Evolutionary conservation across 1,140 invertebrate species (phyloP).

Genomic region (Acromyrmex charruanus): DNA sequence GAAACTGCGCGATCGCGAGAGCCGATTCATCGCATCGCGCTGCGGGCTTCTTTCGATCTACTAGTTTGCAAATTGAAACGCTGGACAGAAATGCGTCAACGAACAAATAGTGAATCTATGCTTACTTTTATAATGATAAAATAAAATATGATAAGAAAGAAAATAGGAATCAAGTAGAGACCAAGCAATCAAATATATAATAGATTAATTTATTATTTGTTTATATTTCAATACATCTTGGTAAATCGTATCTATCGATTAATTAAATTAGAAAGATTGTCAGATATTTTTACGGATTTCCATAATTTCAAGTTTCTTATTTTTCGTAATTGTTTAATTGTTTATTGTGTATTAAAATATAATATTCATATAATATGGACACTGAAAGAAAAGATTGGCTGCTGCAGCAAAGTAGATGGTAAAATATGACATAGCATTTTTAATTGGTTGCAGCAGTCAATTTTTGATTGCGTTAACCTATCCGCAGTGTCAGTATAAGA

Average conservation of each 20-base stretch:
- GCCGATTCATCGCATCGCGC: slow-evolving; percentile 35
- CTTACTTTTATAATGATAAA: too few relatives aligned
- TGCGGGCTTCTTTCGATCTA: slow-evolving; percentile 13
- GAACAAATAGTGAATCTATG: neutral
- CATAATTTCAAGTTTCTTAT: neutral
- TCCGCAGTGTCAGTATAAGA: too few relatives aligned
- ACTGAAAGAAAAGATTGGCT: too few relatives aligned
- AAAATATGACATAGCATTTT: too few relatives aligned
- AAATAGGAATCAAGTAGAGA: neutral
- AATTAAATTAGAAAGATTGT: neutral
- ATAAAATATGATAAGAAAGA: too few relatives aligned
- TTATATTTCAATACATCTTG: neutral
- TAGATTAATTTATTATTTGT: slow-evolving; percentile 4
- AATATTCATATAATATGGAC: too few relatives aligned
- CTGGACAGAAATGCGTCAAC: neutral
- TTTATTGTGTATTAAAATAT: neutral
- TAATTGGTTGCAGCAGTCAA: too few relatives aligned
- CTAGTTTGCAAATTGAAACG: slow-evolving; percentile 43
- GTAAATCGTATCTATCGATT: neutral
- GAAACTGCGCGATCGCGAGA: slow-evolving; percentile 36
- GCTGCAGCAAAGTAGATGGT: too few relatives aligned
- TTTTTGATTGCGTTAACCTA: too few relatives aligned
- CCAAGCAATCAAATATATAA: neutral
- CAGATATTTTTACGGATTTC: neutral
- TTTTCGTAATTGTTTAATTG: neutral